Evolutionary conservation across 1,140 invertebrate species (phyloP).

Genomic region (Cepaea nemoralis): DNA sequence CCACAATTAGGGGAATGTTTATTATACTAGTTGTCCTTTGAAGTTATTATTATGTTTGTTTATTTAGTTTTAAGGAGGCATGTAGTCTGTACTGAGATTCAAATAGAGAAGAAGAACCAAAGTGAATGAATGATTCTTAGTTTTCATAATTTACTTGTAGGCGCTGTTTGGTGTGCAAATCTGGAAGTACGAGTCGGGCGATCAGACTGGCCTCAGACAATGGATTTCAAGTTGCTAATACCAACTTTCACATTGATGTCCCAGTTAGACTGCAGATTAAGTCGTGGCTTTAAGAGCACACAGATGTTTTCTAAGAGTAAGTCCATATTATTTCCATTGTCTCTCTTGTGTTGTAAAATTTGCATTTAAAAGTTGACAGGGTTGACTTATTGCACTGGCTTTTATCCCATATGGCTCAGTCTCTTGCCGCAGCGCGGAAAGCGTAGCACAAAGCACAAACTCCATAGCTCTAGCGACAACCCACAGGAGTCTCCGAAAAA

Average conservation of each 20-base stretch:
- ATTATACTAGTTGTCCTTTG: no score
- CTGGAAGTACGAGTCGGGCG: slow-evolving; percentile 62
- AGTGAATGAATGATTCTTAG: no score
- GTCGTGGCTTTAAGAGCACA: slow-evolving; percentile 46
- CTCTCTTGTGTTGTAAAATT: background rate
- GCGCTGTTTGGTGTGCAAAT: slow-evolving; percentile 60
- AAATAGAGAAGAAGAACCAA: background rate
- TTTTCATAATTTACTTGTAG: no score
- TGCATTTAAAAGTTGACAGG: no score
- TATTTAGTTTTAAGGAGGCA: background rate
- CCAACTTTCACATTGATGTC: slow-evolving; percentile 60
- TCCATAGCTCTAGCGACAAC: no score
- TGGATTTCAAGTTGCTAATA: slow-evolving; percentile 52
- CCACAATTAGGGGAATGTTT: no score
- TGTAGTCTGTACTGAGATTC: no score
- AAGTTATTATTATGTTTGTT: background rate
- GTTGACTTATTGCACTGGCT: no score
- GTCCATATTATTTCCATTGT: background rate
- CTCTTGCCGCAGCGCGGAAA: background rate
- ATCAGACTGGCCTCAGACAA: slow-evolving; percentile 63
- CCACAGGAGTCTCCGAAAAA: no score
- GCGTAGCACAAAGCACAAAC: no score
- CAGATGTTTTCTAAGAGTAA: slow-evolving; percentile 63
- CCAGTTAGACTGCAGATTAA: slow-evolving; percentile 51
- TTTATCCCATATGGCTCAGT: background rate